These are phyloP conservation scores for Mastomys coucha DNA, from an alignment of 2,113 vertebrate genomes.

Conservation along the genomic window DNA sequence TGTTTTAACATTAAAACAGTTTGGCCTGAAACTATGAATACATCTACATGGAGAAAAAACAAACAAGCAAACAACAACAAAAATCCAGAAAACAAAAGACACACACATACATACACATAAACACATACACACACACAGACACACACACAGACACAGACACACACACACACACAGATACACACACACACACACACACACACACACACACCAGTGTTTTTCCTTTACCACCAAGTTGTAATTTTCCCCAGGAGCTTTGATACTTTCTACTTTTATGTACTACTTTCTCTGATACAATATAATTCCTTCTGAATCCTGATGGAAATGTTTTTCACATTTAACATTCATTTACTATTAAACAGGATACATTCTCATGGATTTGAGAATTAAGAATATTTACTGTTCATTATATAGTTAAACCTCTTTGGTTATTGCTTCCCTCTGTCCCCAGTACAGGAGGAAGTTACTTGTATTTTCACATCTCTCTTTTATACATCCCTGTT, in stretches of 20 bases:
- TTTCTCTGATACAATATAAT: slow-evolving; percentile 69
- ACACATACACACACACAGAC: too few species aligned
- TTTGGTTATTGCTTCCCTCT: slow-evolving; percentile 68
- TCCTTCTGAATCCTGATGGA: slow-evolving; percentile 60
- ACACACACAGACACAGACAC: background rate
- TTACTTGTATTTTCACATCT: slow-evolving; percentile 71
- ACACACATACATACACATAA: too few species aligned
- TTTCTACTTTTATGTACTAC: slow-evolving; percentile 35
- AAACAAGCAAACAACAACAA: background rate
- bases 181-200: too few species aligned
- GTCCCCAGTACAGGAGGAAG: slow-evolving; percentile 58
- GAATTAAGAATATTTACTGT: slow-evolving; percentile 66
- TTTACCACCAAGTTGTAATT: slow-evolving; percentile 45
- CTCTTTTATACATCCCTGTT: slow-evolving; percentile 61
- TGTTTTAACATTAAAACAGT: slow-evolving; percentile 76
- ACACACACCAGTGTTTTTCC: slow-evolving; percentile 65
- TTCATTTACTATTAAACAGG: slow-evolving; percentile 68
- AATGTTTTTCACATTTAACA: slow-evolving; percentile 72
- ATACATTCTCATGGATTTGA: slow-evolving; percentile 67
- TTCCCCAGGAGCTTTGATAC: slow-evolving; percentile 68
- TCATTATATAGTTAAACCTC: slow-evolving; percentile 69
- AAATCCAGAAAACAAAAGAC: too few species aligned
- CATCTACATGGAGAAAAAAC: slow-evolving; percentile 60
- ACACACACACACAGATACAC: too few species aligned
- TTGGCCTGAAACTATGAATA: slow-evolving; percentile 70